A percentile compares a stretch with the other conserved stretches of the same genome.
These are phyloP conservation scores for Tenrec ecaudatus DNA, from an alignment of 2,113 vertebrate species.

Conservation along the genomic window DNA sequence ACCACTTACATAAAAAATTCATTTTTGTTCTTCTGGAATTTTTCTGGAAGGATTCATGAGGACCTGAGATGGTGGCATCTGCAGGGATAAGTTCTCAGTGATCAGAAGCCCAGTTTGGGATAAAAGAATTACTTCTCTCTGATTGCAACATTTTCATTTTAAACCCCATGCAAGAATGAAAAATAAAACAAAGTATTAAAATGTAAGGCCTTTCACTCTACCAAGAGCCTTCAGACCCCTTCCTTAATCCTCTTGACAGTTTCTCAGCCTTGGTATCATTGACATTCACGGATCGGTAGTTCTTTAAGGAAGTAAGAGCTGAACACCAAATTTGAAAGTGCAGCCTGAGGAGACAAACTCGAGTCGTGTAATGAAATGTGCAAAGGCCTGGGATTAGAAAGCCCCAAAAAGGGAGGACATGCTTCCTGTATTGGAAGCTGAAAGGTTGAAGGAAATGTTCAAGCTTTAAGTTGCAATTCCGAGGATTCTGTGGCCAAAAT, in stretches of 20 bases:
- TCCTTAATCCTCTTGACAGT: neutral
- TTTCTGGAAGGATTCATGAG: neutral
- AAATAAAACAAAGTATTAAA: neutral
- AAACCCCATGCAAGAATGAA: neutral
- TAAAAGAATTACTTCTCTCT: neutral
- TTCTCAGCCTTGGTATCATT: neutral
- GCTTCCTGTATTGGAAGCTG: no score
- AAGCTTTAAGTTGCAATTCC: no score
- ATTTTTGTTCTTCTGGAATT: neutral
- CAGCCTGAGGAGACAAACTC: no score
- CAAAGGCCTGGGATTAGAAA: no score
- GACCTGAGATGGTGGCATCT: neutral
- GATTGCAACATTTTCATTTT: neutral
- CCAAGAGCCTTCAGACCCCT: neutral
- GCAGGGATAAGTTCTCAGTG: neutral
- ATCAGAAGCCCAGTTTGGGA: neutral
- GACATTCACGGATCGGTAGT: neutral
- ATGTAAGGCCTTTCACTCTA: neutral
- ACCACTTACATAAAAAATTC: neutral
- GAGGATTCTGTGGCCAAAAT: no score
- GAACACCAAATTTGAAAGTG: no score
- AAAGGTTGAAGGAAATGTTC: no score
- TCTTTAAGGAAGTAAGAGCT: no score
- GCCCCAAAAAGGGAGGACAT: no score
- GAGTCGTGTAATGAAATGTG: no score